Conservation (phyloP, 2,797 vertebrate genomes). For the Argentina silus region DNA sequence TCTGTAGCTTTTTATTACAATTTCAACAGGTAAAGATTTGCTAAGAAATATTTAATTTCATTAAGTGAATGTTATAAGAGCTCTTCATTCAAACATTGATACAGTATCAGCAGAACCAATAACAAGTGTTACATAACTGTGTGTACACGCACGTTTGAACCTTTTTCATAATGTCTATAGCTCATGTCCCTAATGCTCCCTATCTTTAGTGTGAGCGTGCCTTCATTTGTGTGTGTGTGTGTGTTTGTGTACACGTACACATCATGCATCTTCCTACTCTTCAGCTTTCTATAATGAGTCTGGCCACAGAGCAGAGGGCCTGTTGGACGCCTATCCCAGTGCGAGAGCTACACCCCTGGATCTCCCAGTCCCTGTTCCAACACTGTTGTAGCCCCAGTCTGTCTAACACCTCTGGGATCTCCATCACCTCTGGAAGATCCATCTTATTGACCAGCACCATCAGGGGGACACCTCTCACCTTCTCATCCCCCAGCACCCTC, state of each 20-base stretch:
- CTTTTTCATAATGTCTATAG: too few relatives aligned
- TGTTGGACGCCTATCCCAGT: background rate
- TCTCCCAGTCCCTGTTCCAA: background rate
- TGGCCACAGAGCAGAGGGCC: background rate
- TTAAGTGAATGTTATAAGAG: too few relatives aligned
- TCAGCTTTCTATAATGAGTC: background rate
- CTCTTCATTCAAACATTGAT: too few relatives aligned
- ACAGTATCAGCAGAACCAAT: too few relatives aligned
- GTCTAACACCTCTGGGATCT: background rate
- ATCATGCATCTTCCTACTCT: background rate
- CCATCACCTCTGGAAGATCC: background rate
- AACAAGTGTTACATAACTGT: too few relatives aligned
- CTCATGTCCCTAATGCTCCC: too few relatives aligned
- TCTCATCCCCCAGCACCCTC: background rate
- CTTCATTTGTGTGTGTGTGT: background rate
- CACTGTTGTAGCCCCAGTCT: background rate
- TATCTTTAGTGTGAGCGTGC: background rate
- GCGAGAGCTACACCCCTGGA: background rate
- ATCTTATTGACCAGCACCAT: conserved; percentile 1
- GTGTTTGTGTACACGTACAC: too few relatives aligned
- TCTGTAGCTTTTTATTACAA: too few relatives aligned
- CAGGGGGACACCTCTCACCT: conserved; percentile 43
- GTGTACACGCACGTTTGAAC: too few relatives aligned
- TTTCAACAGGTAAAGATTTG: too few relatives aligned
- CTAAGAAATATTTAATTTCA: too few relatives aligned